Base-by-base conservation (phyloP, 2,888 invertebrate species). In the Aphrophora alni region DNA sequence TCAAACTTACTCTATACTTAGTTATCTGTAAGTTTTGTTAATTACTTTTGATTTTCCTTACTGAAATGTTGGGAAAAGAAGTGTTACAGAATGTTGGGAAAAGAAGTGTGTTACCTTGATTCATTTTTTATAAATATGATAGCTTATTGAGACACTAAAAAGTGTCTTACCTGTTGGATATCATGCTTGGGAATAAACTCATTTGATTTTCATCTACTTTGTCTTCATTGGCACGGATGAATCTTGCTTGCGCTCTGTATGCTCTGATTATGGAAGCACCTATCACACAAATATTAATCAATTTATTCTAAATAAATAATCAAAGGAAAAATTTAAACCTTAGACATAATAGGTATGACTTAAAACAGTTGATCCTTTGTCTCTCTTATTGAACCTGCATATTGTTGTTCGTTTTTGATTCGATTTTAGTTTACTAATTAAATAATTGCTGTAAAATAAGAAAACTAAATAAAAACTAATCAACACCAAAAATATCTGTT, bases 151-250 rank as follows among this genome's bases (percentile, higher is more conserved):
- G n/a, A 24, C 17, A 7, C 4, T 38, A 44, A 5, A n/a, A 4
- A 70, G n/a, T 26, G 25, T n/a, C 51, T 72, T 26, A 80, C 80
- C 80, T 75, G n/a, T 75, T 59, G 38, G 75, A 59, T 33, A 80
- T 70, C 26, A 75, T 10, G n/a, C 70, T 44, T 0, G 98, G 97
- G 89, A 95, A 97, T 89, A 96, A 97, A 88, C 96, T 96, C 51
- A 94, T 91, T 89, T 97, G 97, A 89, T 98, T 98, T 87, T 93
- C 92, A 89, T 99, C 98, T 76, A 98, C 97, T 86, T 93, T 94
- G 17, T 89, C 89, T 87, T 98, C 97, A 0, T 97, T 98, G 88
- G 97, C 97, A 14, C 89, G 88, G 68, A 97, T 94, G 87, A 99
- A 98, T 87, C 96, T 91, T 4, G 93, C 89, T 84, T 94, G 92